Percentiles rank a stretch among this genome's conserved stretches.
Conservation (phyloP, 2,888 invertebrate genomes). For the Atethmia centrago region DNA sequence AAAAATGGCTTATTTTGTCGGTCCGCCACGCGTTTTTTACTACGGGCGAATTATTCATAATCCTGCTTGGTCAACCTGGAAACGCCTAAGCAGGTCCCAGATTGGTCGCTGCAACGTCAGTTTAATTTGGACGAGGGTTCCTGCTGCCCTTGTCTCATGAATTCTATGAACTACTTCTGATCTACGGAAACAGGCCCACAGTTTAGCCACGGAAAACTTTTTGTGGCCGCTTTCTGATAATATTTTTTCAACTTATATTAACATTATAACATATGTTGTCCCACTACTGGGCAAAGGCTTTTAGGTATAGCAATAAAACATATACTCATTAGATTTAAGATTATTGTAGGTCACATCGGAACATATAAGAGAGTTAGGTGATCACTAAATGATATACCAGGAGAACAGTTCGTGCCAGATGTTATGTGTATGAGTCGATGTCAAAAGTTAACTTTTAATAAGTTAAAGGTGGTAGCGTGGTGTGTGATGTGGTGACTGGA, state of each 20-base stretch:
- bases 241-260: conserved; percentile 14
- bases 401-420: not conserved
- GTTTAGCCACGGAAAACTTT: conserved; percentile 8
- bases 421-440: not conserved
- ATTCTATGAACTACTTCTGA: conserved; percentile 14
- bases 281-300: conserved; percentile 30
- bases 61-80: conserved; percentile 31
- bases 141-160: not conserved
- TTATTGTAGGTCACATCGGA: conserved; percentile 19
- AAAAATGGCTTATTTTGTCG: conserved; percentile 6
- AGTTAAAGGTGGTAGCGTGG: not conserved
- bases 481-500: not conserved
- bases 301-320: conserved; percentile 17
- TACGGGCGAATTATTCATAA: not conserved
- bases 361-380: conserved; percentile 57
- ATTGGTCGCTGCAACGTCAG: not conserved
- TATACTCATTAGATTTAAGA: conserved; percentile 31
- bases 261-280: conserved; percentile 4
- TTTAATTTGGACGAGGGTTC: conserved; percentile 1
- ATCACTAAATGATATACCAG: not conserved
- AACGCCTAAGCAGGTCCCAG: conserved; percentile 20
- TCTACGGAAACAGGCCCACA: not conserved
- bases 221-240: conserved; percentile 22
- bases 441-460: not conserved
- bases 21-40: not conserved